Percentiles rank a stretch among this genome's conserved stretches.
These are phyloP conservation scores for Liasis olivaceus DNA, from an alignment of 2,797 vertebrate genomes.

Conservation along the genomic window DNA sequence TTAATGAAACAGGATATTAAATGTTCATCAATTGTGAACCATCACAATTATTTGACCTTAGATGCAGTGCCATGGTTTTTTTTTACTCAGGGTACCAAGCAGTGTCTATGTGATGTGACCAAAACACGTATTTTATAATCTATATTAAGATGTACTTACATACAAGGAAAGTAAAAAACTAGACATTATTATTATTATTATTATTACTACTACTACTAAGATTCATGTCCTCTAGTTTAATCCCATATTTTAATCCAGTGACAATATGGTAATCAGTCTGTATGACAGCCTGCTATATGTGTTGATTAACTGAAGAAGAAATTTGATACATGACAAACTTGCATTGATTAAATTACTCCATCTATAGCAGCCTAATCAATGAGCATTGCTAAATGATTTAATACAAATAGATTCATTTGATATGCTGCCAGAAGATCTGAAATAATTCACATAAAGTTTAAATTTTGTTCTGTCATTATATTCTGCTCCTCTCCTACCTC, in stretches of 20 bases:
- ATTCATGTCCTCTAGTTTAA: neutral
- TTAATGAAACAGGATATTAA: constrained; percentile 78
- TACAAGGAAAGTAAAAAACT: neutral
- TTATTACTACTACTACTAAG: neutral
- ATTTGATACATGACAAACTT: neutral
- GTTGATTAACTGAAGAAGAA: constrained; percentile 25
- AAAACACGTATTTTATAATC: neutral
- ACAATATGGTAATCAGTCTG: neutral
- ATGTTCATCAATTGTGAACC: constrained; percentile 72
- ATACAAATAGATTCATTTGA: constrained; percentile 1
- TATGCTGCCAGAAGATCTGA: neutral
- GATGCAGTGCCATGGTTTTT: constrained; percentile 41
- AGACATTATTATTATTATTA: constrained; percentile 24
- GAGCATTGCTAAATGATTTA: constrained; percentile 20
- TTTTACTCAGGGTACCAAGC: constrained; percentile 36
- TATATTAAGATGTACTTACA: neutral
- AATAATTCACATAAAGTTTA: constrained; percentile 22
- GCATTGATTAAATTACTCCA: constrained; percentile 5
- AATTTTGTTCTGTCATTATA: neutral
- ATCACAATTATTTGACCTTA: constrained; percentile 73
- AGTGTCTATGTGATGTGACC: constrained; percentile 26
- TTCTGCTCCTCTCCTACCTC: neutral
- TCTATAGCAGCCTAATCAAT: constrained; percentile 16
- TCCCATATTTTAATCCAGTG: constrained; percentile 6
- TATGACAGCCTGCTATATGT: constrained; percentile 26